Evolutionary conservation across 2,113 vertebrate genomes (phyloP).

Genomic region (Oreochromis aureus): DNA sequence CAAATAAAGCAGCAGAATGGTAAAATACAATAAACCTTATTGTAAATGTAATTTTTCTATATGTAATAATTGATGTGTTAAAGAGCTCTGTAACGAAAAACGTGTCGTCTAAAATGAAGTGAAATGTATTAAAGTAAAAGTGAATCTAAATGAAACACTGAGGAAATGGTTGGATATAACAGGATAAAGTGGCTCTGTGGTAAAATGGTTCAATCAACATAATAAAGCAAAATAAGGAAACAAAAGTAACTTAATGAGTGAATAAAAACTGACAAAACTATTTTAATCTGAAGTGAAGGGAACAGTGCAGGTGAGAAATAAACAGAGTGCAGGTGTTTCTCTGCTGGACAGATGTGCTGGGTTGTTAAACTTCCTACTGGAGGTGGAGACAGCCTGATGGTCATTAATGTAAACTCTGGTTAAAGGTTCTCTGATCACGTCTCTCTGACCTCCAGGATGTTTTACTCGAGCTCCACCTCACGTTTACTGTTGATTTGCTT

Average conservation of each 20-base stretch:
- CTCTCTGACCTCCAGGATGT: neutral
- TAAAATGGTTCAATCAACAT: neutral
- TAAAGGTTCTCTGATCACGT: too few relatives aligned
- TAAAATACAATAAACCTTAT: accelerated
- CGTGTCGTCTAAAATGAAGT: neutral
- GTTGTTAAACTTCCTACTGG: accelerated
- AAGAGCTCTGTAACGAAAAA: neutral
- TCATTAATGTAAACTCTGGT: too few relatives aligned
- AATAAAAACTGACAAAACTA: neutral
- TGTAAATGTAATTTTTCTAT: neutral
- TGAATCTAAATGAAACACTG: neutral
- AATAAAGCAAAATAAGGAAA: neutral
- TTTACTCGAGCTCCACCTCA: neutral
- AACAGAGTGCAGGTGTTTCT: neutral
- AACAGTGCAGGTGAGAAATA: accelerated
- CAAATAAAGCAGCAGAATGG: neutral
- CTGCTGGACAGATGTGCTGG: neutral
- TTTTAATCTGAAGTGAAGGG: neutral
- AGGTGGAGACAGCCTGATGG: accelerated
- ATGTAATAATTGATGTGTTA: neutral
- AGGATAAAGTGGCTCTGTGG: neutral
- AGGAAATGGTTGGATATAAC: neutral
- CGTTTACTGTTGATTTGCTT: neutral
- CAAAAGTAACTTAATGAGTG: neutral
- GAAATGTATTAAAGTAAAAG: neutral